phyloP scores from a whole-genome alignment of 2,888 invertebrate genomes.

The Dicycla oo region DNA sequence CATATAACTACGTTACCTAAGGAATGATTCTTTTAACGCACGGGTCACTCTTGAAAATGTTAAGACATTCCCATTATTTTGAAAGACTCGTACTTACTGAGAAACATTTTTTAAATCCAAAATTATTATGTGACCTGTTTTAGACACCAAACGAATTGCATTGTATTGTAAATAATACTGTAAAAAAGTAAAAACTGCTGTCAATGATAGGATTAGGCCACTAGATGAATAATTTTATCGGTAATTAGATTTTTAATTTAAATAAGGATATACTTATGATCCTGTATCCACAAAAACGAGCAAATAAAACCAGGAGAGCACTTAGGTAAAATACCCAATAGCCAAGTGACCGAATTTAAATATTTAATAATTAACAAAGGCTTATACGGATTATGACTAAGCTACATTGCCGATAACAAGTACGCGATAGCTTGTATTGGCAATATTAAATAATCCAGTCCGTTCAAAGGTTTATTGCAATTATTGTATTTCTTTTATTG shows the following conservation, averaged over 20 bases:
- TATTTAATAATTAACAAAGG: slow-evolving; percentile 30
- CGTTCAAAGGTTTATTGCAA: slow-evolving; percentile 13
- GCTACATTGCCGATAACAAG: slow-evolving; percentile 33
- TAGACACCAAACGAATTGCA: neutral
- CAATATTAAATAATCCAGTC: neutral
- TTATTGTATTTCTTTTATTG: neutral
- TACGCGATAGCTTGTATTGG: slow-evolving; percentile 24
- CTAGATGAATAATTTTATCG: too few species aligned
- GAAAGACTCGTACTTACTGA: too few species aligned
- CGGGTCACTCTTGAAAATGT: neutral
- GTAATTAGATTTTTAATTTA: too few species aligned
- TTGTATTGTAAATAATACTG: neutral
- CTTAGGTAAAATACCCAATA: neutral
- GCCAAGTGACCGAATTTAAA: neutral
- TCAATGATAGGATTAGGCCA: too few species aligned
- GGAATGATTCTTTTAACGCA: too few species aligned
- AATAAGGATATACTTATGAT: neutral
- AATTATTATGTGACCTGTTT: neutral
- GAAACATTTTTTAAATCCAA: neutral
- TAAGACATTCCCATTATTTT: neutral
- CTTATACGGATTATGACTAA: slow-evolving; percentile 44
- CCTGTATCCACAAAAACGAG: neutral
- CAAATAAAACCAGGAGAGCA: neutral
- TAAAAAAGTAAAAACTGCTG: neutral
- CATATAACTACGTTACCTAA: neutral